Conservation (phyloP, 2,113 vertebrate genomes). For the Fulmarus glacialis region DNA sequence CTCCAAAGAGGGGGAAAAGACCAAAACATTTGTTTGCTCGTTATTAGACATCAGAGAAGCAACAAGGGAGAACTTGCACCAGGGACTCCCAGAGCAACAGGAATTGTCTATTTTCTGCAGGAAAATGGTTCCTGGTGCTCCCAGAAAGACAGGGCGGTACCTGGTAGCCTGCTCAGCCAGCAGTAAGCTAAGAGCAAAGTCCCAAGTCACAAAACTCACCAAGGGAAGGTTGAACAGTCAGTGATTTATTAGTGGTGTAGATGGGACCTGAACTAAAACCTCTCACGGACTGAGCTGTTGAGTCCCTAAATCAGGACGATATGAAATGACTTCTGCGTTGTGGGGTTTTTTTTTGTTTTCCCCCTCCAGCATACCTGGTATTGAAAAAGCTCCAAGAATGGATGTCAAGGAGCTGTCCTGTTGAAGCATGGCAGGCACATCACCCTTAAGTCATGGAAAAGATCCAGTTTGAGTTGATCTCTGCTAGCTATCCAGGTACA, state of each 20-base stretch:
- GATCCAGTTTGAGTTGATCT: background rate
- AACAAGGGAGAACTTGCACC: background rate
- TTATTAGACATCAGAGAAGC: background rate
- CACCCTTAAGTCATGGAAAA: background rate
- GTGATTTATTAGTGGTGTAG: background rate
- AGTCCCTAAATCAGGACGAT: background rate
- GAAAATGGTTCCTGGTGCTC: background rate
- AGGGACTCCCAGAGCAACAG: background rate
- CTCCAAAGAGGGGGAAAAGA: background rate
- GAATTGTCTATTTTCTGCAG: background rate
- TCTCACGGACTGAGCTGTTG: background rate
- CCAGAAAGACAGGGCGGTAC: background rate
- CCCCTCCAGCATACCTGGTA: background rate
- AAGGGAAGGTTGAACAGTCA: background rate
- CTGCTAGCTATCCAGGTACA: background rate
- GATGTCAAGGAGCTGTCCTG: background rate
- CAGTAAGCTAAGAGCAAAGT: background rate
- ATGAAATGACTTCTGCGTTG: background rate
- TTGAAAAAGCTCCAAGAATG: background rate
- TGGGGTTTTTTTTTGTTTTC: background rate
- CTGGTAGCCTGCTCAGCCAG: background rate
- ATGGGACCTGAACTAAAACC: background rate
- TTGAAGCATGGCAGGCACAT: background rate
- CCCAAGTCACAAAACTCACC: background rate
- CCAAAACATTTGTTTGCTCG: background rate